Conservation (phyloP, 2,113 vertebrate genomes). For the Bagarius yarrelli region DNA sequence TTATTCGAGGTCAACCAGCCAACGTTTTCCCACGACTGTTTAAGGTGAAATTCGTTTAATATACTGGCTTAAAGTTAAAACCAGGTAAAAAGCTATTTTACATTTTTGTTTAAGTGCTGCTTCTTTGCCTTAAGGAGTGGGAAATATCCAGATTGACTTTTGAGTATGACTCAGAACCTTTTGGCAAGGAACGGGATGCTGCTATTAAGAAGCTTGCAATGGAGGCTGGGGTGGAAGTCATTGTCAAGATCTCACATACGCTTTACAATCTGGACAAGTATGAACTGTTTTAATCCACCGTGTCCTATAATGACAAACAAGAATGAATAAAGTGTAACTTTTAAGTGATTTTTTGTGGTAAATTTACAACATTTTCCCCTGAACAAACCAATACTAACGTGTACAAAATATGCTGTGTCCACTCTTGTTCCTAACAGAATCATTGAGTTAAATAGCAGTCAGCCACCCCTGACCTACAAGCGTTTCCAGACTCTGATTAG, state of each 20-base stretch:
- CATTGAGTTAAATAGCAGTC: conserved; percentile 72
- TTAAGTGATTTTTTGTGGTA: not conserved
- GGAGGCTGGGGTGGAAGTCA: conserved; percentile 76
- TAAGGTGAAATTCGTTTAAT: conserved; percentile 59
- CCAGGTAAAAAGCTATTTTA: not conserved
- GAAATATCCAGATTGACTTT: conserved; percentile 76
- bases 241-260: conserved; percentile 74
- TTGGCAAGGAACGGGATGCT: conserved; percentile 75
- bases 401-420: not conserved
- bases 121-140: conserved; percentile 66
- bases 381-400: not conserved
- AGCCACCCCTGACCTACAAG: conserved; percentile 76
- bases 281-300: not conserved
- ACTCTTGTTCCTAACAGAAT: conserved; percentile 57
- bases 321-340: not conserved
- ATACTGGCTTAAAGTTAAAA: not conserved
- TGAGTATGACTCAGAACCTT: conserved; percentile 75
- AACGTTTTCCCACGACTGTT: conserved; percentile 77
- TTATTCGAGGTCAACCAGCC: conserved; percentile 76
- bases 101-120: not conserved
- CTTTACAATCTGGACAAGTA: conserved; percentile 77
- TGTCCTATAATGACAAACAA: not conserved
- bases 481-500: conserved; percentile 77
- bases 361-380: not conserved
- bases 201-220: conserved; percentile 76